A percentile compares a stretch with the other conserved stretches of the same genome.
Conservation (phyloP, 2,113 vertebrate genomes). For the Hiodon tergisus region DNA sequence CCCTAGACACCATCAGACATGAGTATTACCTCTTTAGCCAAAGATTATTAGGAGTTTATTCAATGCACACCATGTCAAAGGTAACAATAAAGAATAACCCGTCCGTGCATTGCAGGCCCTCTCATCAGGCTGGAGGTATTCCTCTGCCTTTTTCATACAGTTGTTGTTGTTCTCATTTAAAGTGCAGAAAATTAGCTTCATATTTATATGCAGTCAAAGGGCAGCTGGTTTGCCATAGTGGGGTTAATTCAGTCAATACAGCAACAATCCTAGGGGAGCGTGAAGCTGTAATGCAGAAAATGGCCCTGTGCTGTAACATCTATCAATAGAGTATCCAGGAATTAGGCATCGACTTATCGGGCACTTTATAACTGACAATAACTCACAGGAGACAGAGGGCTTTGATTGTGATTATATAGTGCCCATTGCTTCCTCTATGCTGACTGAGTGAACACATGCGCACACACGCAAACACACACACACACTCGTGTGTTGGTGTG, state of each 20-base stretch:
- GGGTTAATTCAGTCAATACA: constrained; percentile 61
- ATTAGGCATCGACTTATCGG: constrained; percentile 37
- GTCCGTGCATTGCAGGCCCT: too few relatives aligned
- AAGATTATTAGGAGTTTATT: too few relatives aligned
- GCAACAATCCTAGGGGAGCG: constrained; percentile 42
- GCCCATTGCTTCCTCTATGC: constrained; percentile 13
- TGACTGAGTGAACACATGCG: constrained; percentile 9
- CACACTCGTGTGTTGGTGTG: constrained; percentile 16
- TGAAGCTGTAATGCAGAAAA: constrained; percentile 47
- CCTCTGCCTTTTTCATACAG: constrained; percentile 27
- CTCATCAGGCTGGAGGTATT: background rate
- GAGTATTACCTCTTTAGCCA: too few relatives aligned
- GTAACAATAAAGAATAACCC: too few relatives aligned
- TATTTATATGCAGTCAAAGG: background rate
- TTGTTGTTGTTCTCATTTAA: constrained; percentile 40
- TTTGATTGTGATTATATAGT: constrained; percentile 33
- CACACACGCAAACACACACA: constrained; percentile 28
- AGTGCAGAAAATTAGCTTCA: background rate
- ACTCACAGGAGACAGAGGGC: constrained; percentile 34
- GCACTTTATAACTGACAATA: constrained; percentile 34
- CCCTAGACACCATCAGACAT: too few relatives aligned
- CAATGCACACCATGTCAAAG: too few relatives aligned
- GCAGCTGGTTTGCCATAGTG: constrained; percentile 59
- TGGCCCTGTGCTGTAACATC: constrained; percentile 40
- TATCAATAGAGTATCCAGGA: constrained; percentile 46